These are phyloP conservation scores for Osmerus eperlanus DNA, from an alignment of 2,113 vertebrate species.

Conservation along the genomic window DNA sequence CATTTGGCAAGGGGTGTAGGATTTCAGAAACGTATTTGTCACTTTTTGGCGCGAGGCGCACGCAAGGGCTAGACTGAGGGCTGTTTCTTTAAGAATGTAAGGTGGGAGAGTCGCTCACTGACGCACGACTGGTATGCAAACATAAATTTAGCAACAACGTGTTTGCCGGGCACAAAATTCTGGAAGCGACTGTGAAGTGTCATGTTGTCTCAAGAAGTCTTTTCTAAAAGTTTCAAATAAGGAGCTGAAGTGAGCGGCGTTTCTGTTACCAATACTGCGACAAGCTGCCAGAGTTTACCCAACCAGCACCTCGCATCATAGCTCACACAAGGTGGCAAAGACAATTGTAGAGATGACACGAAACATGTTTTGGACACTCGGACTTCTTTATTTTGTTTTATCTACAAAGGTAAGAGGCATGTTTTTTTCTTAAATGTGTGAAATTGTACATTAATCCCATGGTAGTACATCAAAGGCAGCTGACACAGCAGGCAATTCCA, in stretches of 20 bases:
- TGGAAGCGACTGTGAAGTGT: constrained; percentile 57
- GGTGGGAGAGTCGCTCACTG: constrained; percentile 70
- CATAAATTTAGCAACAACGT: constrained; percentile 77
- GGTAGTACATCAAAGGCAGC: too few species aligned
- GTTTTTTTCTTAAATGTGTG: not conserved
- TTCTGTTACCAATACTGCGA: not conserved
- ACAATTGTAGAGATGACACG: constrained; percentile 52
- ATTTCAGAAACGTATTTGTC: not conserved
- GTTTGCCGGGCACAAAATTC: constrained; percentile 64
- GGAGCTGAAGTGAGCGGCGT: constrained; percentile 36
- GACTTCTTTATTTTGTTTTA: constrained; percentile 47
- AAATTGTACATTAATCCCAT: too few species aligned
- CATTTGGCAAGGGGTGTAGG: not conserved
- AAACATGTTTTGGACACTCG: constrained; percentile 35
- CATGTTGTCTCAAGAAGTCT: constrained; percentile 51
- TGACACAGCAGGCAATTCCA: too few species aligned
- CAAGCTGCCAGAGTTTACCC: not conserved
- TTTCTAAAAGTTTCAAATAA: constrained; percentile 39
- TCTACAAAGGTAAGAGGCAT: constrained; percentile 54
- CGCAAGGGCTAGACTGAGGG: constrained; percentile 6
- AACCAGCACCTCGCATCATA: constrained; percentile 4
- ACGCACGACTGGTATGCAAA: constrained; percentile 71
- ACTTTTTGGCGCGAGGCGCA: constrained; percentile 18
- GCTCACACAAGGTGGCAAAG: constrained; percentile 18
- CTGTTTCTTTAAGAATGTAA: constrained; percentile 76